These are phyloP conservation scores for Abramis brama DNA, from an alignment of 2,113 vertebrate species.

Conservation along the genomic window DNA sequence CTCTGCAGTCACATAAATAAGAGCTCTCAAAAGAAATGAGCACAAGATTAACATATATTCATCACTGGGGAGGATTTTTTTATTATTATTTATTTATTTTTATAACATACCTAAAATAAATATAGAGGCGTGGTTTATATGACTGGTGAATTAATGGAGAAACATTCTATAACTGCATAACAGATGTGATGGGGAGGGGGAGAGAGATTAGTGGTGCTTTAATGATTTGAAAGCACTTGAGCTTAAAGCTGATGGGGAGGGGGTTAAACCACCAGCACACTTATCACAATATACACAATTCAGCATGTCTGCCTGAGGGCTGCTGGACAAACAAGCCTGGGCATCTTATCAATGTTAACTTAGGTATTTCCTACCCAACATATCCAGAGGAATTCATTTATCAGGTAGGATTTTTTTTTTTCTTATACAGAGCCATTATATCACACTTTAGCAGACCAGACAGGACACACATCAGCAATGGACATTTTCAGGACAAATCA, in stretches of 20 bases:
- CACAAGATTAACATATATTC: not conserved
- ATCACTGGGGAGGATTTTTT: not conserved
- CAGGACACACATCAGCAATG: not conserved
- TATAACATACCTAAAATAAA: not conserved
- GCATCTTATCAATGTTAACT: not conserved
- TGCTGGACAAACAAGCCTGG: not conserved
- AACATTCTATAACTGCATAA: slow-evolving; percentile 53
- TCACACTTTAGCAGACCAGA: not conserved
- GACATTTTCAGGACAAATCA: not conserved
- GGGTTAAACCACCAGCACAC: slow-evolving; percentile 18
- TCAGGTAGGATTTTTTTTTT: not conserved
- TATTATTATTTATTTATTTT: not conserved
- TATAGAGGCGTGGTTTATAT: slow-evolving; percentile 19
- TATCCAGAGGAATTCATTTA: slow-evolving; percentile 12
- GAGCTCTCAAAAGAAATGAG: slow-evolving; percentile 17
- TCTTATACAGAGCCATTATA: not conserved
- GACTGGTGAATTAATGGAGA: slow-evolving; percentile 23
- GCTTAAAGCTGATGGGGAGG: slow-evolving; percentile 56
- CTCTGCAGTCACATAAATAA: slow-evolving; percentile 27
- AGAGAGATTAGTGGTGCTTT: slow-evolving; percentile 73
- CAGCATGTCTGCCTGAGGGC: slow-evolving; percentile 15
- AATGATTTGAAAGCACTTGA: slow-evolving; percentile 74
- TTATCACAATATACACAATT: slow-evolving; percentile 28
- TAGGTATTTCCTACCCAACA: not conserved
- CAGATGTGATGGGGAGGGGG: slow-evolving; percentile 70